Evolutionary conservation across 2,888 invertebrate species (phyloP).

Genomic region (Parnassius orleans): DNA sequence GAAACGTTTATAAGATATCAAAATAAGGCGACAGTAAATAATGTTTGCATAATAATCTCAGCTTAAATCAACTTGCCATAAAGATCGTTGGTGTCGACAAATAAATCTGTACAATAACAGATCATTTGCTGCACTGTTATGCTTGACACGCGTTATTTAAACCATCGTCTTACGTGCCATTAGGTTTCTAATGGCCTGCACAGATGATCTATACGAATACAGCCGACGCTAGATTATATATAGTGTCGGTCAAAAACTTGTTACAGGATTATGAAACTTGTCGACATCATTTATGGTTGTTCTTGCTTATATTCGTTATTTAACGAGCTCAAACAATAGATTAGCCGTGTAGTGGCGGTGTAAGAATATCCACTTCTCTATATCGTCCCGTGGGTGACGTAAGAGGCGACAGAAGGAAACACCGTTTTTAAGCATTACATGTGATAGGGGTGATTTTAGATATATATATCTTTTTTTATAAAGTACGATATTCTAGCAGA

Average conservation of each 20-base stretch:
- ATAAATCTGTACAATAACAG: slow-evolving; percentile 7
- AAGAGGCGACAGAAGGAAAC: no score
- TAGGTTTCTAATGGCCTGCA: slow-evolving; percentile 16
- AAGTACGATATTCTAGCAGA: no score
- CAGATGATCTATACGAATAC: slow-evolving; percentile 17
- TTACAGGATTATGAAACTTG: slow-evolving; percentile 10
- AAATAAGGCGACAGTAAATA: no score
- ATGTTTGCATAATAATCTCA: neutral
- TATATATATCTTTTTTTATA: no score
- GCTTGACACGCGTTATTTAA: slow-evolving; percentile 23
- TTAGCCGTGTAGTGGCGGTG: no score
- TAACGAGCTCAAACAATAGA: no score
- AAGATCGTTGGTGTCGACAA: neutral
- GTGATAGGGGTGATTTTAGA: no score
- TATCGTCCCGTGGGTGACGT: no score
- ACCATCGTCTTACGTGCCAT: slow-evolving; percentile 12
- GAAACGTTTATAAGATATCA: no score
- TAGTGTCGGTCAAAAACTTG: slow-evolving; percentile 19
- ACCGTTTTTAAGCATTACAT: no score
- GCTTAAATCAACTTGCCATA: neutral
- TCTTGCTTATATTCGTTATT: no score
- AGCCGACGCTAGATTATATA: slow-evolving; percentile 17
- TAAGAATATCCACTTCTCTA: no score
- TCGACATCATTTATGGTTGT: neutral
- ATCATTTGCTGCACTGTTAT: slow-evolving; percentile 3